Base-by-base conservation (phyloP, 2,113 vertebrate genomes). In the Miniopterus natalensis region DNA sequence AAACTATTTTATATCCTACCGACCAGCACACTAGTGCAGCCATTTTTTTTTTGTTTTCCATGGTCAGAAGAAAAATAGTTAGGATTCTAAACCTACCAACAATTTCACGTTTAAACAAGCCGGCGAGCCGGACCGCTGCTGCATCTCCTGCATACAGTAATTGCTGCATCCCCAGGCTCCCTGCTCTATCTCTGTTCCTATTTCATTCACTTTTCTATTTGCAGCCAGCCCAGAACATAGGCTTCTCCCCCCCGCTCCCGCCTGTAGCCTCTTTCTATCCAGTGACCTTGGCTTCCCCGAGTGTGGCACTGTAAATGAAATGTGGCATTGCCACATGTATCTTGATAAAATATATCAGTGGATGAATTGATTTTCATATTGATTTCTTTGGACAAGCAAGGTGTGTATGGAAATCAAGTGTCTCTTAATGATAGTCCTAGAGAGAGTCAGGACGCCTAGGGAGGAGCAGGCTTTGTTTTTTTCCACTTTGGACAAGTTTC, bases 191-290 rank as follows among this genome's bases (percentile, higher is more conserved):
- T 78, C 93, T 61, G 59, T 93, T 95, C 94, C 93, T 49, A 47
- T 97, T 97, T 96, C 97, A 97, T 97, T 96, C 96, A 88, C 92
- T 97, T 97, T 98, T 92, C 97, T 97, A 97, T 98, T 98, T 98
- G 97, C 95, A 91, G 96, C 80, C 59, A 51, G 83, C 12, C n/a
- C 25, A 8, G 31, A 89, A 20, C 14, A 25, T 5, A 89, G 59
- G 80, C 68, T 66, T 78, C 70, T 95, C 63, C n/a, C 55, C 55
- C 68, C 17, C 87, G 94, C 88, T 53, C 14, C 63, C 47, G 88
- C 80, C 84, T 9, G 84, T 88, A 66, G 97, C 14, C 10, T 0
- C 92, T 92, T 70, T 95, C 95, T 83, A 90, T 57, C 94, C 8
- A 0, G 95, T 97, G 98, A 98, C 98, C 98, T 98, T 98, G 98